Percentiles rank a stretch among this genome's conserved stretches.
phyloP scores from a whole-genome alignment of 2,113 vertebrate genomes.

The Solea solea region DNA sequence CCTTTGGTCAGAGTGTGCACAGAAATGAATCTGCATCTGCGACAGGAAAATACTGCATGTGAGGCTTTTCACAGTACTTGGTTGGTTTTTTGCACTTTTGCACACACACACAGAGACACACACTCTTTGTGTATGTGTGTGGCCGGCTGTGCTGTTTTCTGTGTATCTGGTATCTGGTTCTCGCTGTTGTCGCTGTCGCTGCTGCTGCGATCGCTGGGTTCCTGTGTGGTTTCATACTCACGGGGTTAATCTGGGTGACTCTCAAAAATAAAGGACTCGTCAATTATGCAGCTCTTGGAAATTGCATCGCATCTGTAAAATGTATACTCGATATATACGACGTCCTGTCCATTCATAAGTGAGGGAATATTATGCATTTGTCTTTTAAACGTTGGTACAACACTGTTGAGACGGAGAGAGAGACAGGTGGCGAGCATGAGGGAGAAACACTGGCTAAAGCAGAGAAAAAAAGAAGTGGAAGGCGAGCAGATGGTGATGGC shows the following conservation, averaged over 20 bases:
- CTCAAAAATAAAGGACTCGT: conserved; percentile 33
- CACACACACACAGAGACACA: too few species aligned
- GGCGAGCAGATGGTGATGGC: conserved; percentile 48
- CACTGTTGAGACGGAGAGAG: too few species aligned
- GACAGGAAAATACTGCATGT: background rate
- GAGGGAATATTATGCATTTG: background rate
- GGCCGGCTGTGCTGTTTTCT: conserved; percentile 4
- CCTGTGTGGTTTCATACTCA: conserved; percentile 53
- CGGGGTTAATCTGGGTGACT: conserved; percentile 57
- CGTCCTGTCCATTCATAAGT: conserved; percentile 19
- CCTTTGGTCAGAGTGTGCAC: conserved; percentile 2
- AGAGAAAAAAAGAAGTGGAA: background rate
- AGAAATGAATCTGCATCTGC: conserved; percentile 4
- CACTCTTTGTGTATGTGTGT: background rate
- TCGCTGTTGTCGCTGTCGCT: background rate
- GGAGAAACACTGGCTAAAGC: background rate
- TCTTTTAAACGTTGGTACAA: too few species aligned
- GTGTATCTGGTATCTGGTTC: conserved; percentile 12
- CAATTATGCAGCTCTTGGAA: conserved; percentile 52
- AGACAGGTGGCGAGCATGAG: background rate
- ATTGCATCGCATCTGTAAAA: conserved; percentile 53
- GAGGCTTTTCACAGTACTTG: background rate
- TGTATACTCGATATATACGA: background rate
- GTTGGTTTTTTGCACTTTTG: background rate
- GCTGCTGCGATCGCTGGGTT: conserved; percentile 13